Evolutionary conservation across 2,888 invertebrate genomes (phyloP).

Genomic region (Blomia tropicalis): DNA sequence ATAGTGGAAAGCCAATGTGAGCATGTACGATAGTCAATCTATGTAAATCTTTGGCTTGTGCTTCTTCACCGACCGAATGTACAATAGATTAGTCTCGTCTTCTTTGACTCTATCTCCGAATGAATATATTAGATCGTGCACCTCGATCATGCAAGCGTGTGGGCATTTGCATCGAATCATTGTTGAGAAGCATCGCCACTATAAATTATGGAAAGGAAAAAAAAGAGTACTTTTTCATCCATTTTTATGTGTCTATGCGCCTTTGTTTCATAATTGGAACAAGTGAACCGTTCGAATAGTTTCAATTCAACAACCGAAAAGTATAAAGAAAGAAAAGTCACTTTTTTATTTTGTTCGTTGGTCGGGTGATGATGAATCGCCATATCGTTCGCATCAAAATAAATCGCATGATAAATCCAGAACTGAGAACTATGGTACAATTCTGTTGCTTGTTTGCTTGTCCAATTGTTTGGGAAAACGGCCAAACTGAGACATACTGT

Average conservation of each 20-base stretch:
- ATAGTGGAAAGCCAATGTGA: neutral
- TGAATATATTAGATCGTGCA: conserved; percentile 13
- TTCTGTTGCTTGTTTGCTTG: neutral
- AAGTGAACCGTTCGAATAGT: neutral
- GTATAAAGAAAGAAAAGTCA: too few species aligned
- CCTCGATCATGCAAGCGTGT: neutral
- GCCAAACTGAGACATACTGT: too few species aligned
- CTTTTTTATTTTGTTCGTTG: too few species aligned
- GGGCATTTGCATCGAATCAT: conserved; percentile 11
- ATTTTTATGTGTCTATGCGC: neutral
- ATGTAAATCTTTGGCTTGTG: conserved; percentile 5
- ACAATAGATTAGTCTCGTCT: conserved; percentile 3
- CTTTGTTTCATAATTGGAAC: neutral
- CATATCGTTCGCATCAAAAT: conserved; percentile 13
- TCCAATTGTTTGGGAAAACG: neutral
- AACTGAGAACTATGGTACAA: neutral
- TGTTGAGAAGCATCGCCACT: too few species aligned
- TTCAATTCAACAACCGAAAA: neutral
- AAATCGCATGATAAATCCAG: neutral
- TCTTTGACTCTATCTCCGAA: too few species aligned
- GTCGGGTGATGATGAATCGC: conserved; percentile 10
- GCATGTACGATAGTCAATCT: neutral
- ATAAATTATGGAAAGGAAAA: too few species aligned
- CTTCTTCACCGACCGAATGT: neutral
- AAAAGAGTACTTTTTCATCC: neutral